Evolutionary conservation across 2,888 invertebrate species (phyloP).

Genomic region (Cabera pusaria): DNA sequence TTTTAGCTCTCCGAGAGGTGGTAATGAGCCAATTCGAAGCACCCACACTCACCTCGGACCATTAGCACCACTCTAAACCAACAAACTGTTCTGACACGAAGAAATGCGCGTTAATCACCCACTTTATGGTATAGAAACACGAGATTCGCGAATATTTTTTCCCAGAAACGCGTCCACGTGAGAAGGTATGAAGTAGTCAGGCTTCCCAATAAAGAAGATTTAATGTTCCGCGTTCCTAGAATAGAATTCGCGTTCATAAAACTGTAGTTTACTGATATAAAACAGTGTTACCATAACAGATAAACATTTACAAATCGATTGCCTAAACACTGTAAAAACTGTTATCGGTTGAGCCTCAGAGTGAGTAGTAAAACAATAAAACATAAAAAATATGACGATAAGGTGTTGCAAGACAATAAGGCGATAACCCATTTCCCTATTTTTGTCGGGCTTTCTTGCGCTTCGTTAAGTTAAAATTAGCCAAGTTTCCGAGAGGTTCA

Average conservation of each 20-base stretch:
- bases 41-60: constrained; percentile 44
- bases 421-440: constrained; percentile 59
- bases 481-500: constrained; percentile 40
- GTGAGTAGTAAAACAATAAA: constrained; percentile 49
- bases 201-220: constrained; percentile 13
- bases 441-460: constrained; percentile 45
- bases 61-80: constrained; percentile 46
- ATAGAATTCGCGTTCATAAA: constrained; percentile 24
- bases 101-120: constrained; percentile 16
- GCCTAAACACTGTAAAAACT: constrained; percentile 22
- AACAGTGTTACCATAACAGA: constrained; percentile 24
- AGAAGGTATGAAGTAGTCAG: constrained; percentile 5
- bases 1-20: constrained; percentile 50
- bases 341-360: constrained; percentile 20
- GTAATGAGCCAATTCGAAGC: constrained; percentile 54
- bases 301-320: constrained; percentile 28
- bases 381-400: constrained; percentile 38
- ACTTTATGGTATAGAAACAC: constrained; percentile 13
- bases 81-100: constrained; percentile 35
- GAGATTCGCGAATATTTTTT: constrained; percentile 17
- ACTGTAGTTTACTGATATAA: constrained; percentile 29
- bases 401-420: constrained; percentile 36
- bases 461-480: constrained; percentile 39
- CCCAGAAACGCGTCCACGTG: constrained; percentile 5
- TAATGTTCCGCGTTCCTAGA: constrained; percentile 13